Base-by-base conservation (phyloP, 2,888 invertebrate genomes). In the Tetropium fuscum region DNA sequence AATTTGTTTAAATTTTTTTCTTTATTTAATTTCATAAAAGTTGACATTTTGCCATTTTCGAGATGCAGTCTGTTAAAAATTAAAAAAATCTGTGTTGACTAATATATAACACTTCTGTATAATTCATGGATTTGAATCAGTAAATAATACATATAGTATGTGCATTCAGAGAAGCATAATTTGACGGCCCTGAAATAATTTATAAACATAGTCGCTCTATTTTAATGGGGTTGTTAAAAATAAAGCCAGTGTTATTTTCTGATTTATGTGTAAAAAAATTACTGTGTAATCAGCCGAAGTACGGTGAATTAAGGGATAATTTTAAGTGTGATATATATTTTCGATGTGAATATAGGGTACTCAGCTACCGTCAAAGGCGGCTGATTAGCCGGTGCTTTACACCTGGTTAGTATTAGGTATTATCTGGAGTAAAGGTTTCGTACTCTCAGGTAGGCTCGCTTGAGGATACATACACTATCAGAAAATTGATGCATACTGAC, bases 371-470 rank as follows among this genome's bases (percentile, higher is more conserved):
- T 57, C 65, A 65, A 66, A 66, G 65, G 45, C 60, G 53, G 60
- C 61, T 66, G 69, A 72, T 72, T 69, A 66, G 68, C 48, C 57
- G 63, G 58, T 68, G 67, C 53, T 72, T 70, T 68, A 72, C 74
- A 72, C 73, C 73, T 72, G 71, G 71, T 65, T 67, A 62, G 43
- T 38, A 25, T 51, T 25, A 58, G 41, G 30, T 45, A n/a, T n/a
- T n/a, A n/a, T n/a, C n/a, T 32, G 41, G 15, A 8, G 8, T 44
- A 58, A 53, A 53, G 40, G 7, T 19, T 20, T 2, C 19, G 25
- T 8, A 44, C 19, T 11, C 8, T 38, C 20, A 30, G 47, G 40
- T 43, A 13, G 20, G 34, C 36, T 51, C 13, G 6, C 7, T 27
- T n/a, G 2, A 27, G 2, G n/a, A 6, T 27, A n/a, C 7, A 27